Evolutionary conservation across 2,888 invertebrate genomes (phyloP), one percentile per base, ranked within the genome.

Genomic region (Bursaphelenchus okinawaensis): DNA sequence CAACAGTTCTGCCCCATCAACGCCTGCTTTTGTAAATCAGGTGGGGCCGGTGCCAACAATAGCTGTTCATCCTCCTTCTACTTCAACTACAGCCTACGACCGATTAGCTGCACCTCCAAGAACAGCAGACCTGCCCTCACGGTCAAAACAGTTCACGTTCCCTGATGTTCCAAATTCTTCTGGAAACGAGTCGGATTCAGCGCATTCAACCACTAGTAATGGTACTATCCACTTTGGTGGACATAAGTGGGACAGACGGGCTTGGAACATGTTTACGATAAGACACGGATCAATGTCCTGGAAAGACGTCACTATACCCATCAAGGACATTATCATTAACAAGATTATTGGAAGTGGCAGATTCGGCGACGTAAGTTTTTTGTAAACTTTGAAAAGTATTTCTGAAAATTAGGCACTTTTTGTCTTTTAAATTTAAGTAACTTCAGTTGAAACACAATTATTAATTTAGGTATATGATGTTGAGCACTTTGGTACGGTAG

Each of bases 401-500:
- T n/a, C n/a, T n/a, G n/a, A n/a, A n/a, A n/a, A n/a, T n/a, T n/a
- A n/a, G n/a, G n/a, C n/a, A n/a, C n/a, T n/a, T n/a, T n/a, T n/a
- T n/a, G n/a, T n/a, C n/a, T n/a, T n/a, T n/a, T n/a, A n/a, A n/a
- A n/a, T n/a, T n/a, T n/a, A n/a, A n/a, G n/a, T n/a, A n/a, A n/a
- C n/a, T n/a, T 67, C n/a, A 6, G 31, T 2, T 59, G 31, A 20
- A 54, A 54, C 19, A 16, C 1, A 26, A 20, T 57, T 57, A 3
- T 3, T 19, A 57, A 16, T 55, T 92, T 93, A 96, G 87, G 93
- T 96, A 79, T 90, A 91, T 80, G 91, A 92, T 89, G 91, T 57
- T 2, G 67, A 75, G 12, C 71, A 74, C 50, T 73, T 66, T 54
- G 73, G 72, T 29, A 92, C 93, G 83, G 94, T 96, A 28, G 96